These are phyloP conservation scores for Musca domestica DNA, from an alignment of 1,140 invertebrate species.

Conservation along the genomic window DNA sequence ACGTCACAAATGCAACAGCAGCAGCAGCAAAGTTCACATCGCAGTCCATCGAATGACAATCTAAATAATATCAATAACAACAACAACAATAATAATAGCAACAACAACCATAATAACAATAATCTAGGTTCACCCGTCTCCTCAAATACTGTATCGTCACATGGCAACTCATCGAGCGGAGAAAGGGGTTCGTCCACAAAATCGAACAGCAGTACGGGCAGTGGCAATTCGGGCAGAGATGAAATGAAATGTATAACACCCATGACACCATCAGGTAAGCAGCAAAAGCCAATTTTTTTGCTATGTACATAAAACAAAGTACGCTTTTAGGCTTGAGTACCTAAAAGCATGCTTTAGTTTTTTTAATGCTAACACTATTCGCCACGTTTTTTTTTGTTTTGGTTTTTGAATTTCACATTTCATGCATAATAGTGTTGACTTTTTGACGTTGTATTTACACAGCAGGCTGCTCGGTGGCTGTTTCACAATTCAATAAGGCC, in stretches of 20 bases:
- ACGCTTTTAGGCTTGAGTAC: background rate
- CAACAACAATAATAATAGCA: constrained; percentile 10
- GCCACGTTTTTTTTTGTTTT: no score
- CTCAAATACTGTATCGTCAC: constrained; percentile 37
- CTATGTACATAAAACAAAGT: background rate
- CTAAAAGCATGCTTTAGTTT: constrained; percentile 6
- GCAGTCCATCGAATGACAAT: constrained; percentile 20
- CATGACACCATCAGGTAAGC: constrained; percentile 50
- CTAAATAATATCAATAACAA: constrained; percentile 13
- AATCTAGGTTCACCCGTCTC: constrained; percentile 49
- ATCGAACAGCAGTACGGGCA: constrained; percentile 49
- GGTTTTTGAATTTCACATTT: no score
- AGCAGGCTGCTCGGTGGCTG: background rate
- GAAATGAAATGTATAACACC: constrained; percentile 50
- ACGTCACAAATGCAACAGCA: constrained; percentile 22
- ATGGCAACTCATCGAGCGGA: constrained; percentile 33
- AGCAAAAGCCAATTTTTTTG: background rate
- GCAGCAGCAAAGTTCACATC: constrained; percentile 27
- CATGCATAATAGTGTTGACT: no score
- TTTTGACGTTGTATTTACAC: no score
- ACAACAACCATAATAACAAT: constrained; percentile 37
- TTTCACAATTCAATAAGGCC: background rate
- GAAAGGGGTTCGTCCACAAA: constrained; percentile 50
- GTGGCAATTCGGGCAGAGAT: constrained; percentile 44
- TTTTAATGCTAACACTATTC: background rate